phyloP scores from a whole-genome alignment of 2,797 vertebrate genomes.

The Dicrostonyx torquatus region DNA sequence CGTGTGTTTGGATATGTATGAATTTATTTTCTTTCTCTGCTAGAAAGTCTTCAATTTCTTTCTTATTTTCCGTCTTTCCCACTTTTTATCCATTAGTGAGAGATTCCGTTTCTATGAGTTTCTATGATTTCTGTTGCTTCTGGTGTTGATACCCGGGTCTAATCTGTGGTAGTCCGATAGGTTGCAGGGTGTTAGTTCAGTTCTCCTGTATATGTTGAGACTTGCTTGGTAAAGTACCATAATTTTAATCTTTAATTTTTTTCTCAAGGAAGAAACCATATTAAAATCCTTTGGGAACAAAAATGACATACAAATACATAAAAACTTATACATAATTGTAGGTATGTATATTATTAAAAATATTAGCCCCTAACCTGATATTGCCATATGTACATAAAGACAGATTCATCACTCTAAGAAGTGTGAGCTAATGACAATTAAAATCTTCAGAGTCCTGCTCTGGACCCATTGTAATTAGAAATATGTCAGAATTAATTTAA shows the following conservation, averaged over 20 bases:
- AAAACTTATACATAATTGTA: rapidly evolving
- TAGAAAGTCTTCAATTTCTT: not conserved
- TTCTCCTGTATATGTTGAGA: not conserved
- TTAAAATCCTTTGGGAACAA: not conserved
- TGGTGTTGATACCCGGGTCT: not conserved
- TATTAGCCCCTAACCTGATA: too few relatives aligned
- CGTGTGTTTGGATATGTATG: not conserved
- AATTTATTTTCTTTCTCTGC: not conserved
- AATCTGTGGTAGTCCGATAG: not conserved
- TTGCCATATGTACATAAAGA: not conserved
- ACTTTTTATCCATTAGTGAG: not conserved
- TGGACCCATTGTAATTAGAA: not conserved
- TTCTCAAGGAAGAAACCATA: not conserved
- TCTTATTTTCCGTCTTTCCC: too few relatives aligned
- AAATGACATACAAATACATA: not conserved
- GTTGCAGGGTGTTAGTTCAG: not conserved
- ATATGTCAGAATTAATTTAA: not conserved
- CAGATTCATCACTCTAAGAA: not conserved
- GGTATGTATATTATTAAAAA: not conserved
- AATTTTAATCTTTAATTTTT: not conserved
- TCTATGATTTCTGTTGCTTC: not conserved
- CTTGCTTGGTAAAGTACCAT: not conserved
- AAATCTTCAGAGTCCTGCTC: not conserved
- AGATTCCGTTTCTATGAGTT: not conserved
- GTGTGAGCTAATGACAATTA: not conserved